Percentiles rank a stretch among this genome's conserved stretches.
phyloP scores from a whole-genome alignment of 2,888 invertebrate genomes.

The Idaea biselata region DNA sequence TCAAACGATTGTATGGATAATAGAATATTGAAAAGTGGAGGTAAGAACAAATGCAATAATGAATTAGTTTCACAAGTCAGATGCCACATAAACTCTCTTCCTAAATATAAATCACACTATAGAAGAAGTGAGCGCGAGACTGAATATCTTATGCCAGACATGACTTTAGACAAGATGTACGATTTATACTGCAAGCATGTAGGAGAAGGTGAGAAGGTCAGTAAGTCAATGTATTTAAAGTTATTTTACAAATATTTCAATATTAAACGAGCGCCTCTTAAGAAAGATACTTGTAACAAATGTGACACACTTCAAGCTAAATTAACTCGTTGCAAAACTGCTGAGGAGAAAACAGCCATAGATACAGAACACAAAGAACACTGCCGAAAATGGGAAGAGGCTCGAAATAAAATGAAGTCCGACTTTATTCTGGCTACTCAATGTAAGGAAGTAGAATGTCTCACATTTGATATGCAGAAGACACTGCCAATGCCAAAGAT shows the following conservation, averaged over 20 bases:
- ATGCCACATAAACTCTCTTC: conserved; percentile 23
- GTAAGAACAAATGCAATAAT: conserved; percentile 18
- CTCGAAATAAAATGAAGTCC: conserved; percentile 1
- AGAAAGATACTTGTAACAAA: conserved; percentile 19
- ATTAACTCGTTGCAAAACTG: conserved; percentile 23
- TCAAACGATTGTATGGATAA: conserved; percentile 18
- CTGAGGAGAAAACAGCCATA: conserved; percentile 14
- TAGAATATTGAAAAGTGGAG: conserved; percentile 22
- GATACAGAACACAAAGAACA: conserved; percentile 21
- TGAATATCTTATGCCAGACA: conserved; percentile 21
- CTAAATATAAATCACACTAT: conserved; percentile 18
- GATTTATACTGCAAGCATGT: conserved; percentile 18
- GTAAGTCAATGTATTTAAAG: conserved; percentile 16
- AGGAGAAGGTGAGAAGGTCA: conserved; percentile 19
- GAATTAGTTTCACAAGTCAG: conserved; percentile 20
- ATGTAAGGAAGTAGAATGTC: neutral
- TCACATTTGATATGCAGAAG: conserved; percentile 13
- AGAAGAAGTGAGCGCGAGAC: conserved; percentile 17
- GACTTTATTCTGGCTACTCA: neutral
- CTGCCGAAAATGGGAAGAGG: conserved; percentile 5
- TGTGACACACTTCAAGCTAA: conserved; percentile 22
- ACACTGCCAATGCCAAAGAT: conserved; percentile 25
- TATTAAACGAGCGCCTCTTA: conserved; percentile 23
- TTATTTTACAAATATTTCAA: conserved; percentile 23
- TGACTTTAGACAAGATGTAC: conserved; percentile 20